Percentiles rank a stretch among this genome's conserved stretches.
phyloP scores from a whole-genome alignment of 2,888 invertebrate genomes.

The Argyresthia albistria region DNA sequence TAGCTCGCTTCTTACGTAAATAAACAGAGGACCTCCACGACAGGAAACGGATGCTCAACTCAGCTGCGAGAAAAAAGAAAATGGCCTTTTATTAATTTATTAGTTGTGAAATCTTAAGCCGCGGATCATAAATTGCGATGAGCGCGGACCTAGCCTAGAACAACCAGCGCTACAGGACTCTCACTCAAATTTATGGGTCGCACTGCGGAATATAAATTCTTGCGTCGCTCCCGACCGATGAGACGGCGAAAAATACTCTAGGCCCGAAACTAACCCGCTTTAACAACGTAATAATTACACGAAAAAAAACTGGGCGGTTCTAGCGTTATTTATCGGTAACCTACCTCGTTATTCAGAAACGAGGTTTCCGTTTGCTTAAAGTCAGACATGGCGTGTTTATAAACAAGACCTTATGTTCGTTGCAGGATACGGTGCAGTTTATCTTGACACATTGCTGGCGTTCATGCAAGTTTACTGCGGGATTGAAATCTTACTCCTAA shows the following conservation, averaged over 20 bases:
- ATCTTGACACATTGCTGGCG: neutral
- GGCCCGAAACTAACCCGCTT: constrained; percentile 15
- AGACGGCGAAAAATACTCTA: constrained; percentile 46
- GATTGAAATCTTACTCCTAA: too few relatives aligned
- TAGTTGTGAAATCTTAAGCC: constrained; percentile 48
- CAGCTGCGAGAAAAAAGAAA: neutral
- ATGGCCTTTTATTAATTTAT: constrained; percentile 21
- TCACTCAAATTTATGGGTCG: constrained; percentile 66
- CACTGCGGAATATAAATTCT: constrained; percentile 68
- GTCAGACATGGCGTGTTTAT: neutral
- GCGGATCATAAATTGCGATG: constrained; percentile 49
- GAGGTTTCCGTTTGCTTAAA: constrained; percentile 1
- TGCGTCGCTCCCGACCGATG: constrained; percentile 41
- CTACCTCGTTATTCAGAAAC: constrained; percentile 1
- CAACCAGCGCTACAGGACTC: constrained; percentile 53
- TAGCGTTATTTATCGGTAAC: neutral
- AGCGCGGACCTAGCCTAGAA: constrained; percentile 32
- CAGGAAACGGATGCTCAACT: neutral
- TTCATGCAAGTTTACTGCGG: neutral
- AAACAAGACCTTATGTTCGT: neutral
- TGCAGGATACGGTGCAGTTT: neutral
- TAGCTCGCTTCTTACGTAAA: neutral
- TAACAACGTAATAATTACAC: constrained; percentile 11
- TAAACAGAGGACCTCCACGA: neutral
- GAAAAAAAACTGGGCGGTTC: constrained; percentile 8